A percentile compares a stretch with the other conserved stretches of the same genome.
phyloP scores from a whole-genome alignment of 2,113 vertebrate species.

The Haemorhous mexicanus region DNA sequence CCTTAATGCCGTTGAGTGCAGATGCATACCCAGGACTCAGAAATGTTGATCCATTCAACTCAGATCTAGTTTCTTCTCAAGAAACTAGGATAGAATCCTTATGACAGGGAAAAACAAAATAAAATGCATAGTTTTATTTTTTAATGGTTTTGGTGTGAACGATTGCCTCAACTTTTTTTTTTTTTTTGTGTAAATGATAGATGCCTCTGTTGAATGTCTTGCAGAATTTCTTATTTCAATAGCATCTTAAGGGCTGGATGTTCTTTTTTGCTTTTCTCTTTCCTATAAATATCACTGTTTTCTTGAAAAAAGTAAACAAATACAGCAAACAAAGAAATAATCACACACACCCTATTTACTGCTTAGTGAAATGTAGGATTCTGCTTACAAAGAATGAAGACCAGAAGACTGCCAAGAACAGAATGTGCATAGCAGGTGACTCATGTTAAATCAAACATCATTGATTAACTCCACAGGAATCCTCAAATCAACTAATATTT shows the following conservation, averaged over 20 bases:
- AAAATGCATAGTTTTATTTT: neutral
- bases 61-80: neutral
- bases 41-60: neutral
- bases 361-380: neutral
- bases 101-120: neutral
- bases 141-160: neutral
- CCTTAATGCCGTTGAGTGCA: accelerated
- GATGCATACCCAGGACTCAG: neutral
- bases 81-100: neutral
- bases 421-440: neutral
- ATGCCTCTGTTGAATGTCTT: neutral
- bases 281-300: neutral
- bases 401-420: neutral
- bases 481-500: slow-evolving; percentile 5
- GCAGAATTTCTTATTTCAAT: neutral
- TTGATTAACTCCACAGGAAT: neutral
- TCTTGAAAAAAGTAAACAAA: neutral
- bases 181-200: neutral
- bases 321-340: neutral
- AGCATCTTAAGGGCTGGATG: neutral
- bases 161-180: neutral
- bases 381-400: neutral
- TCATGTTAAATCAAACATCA: neutral
- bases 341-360: neutral
- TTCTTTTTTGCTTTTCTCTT: neutral